Conservation (phyloP, 2,888 invertebrate species). For the Apotomis turbidana region DNA sequence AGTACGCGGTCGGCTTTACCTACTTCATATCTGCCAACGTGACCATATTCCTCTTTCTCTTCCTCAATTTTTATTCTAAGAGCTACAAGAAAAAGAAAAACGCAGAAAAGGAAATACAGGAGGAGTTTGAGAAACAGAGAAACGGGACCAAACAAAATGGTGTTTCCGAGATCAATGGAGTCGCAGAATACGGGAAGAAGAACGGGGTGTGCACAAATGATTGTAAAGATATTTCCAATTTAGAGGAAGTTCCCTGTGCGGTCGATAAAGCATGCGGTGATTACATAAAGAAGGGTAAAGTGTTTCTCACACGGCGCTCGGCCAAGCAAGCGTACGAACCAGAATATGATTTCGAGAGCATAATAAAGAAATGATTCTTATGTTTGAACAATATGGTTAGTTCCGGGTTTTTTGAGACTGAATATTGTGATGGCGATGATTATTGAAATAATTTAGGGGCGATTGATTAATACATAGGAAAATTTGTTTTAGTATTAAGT, state of each 20-base stretch:
- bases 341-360: constrained; percentile 67
- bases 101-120: constrained; percentile 57
- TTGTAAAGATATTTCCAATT: constrained; percentile 53
- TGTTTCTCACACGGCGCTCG: constrained; percentile 68
- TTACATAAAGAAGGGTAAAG: constrained; percentile 66
- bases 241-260: constrained; percentile 65
- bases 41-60: constrained; percentile 85
- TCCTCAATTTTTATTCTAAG: constrained; percentile 86
- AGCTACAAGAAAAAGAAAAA: constrained; percentile 78
- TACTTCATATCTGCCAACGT: constrained; percentile 83
- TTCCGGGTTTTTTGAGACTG: constrained; percentile 74
- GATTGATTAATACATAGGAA: constrained; percentile 38
- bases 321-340: constrained; percentile 64
- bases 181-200: constrained; percentile 49
- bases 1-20: constrained; percentile 84
- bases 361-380: constrained; percentile 75
- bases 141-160: constrained; percentile 59
- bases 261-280: constrained; percentile 69
- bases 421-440: constrained; percentile 72
- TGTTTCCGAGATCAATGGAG: constrained; percentile 48
- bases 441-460: constrained; percentile 36
- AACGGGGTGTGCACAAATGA: constrained; percentile 56
- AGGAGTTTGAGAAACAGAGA: constrained; percentile 53
- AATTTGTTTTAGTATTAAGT: constrained; percentile 40
- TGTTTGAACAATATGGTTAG: constrained; percentile 59